phyloP scores from a whole-genome alignment of 2,888 invertebrate species.

The Lamellibrachia columna region DNA sequence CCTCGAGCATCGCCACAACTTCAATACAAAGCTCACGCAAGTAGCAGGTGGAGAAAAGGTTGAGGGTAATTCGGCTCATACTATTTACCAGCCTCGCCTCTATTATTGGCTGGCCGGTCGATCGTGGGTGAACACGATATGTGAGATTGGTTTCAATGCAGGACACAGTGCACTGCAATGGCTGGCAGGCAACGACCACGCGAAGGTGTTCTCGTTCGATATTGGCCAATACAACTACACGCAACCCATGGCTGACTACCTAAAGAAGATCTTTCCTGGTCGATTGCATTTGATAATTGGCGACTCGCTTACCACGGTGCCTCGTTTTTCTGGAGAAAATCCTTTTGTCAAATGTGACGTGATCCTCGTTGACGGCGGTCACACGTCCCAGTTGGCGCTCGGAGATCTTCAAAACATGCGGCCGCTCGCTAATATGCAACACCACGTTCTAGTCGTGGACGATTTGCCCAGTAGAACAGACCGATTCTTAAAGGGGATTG shows the following conservation, averaged over 20 bases:
- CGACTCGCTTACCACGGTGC: conserved; percentile 35
- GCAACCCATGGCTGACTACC: conserved; percentile 33
- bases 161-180: conserved; percentile 35
- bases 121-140: conserved; percentile 27
- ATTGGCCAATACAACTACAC: conserved; percentile 35
- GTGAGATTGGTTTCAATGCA: conserved; percentile 36
- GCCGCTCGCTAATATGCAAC: conserved; percentile 25
- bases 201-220: conserved; percentile 38
- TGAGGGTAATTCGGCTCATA: neutral
- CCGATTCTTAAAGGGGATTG: neutral
- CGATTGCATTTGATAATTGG: conserved; percentile 34
- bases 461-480: neutral
- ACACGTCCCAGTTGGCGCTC: conserved; percentile 28
- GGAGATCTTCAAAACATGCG: conserved; percentile 34
- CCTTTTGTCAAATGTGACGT: conserved; percentile 35
- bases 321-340: conserved; percentile 11
- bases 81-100: neutral
- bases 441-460: conserved; percentile 22
- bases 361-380: conserved; percentile 40
- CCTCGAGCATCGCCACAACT: no score
- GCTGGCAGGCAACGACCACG: conserved; percentile 31
- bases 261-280: conserved; percentile 30
- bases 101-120: neutral
- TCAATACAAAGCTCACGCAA: no score
- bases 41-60: neutral